Percentiles rank a stretch among this genome's conserved stretches.
Evolutionary conservation across 2,797 vertebrate species (phyloP).

Genomic region (Pelobates cultripes): DNA sequence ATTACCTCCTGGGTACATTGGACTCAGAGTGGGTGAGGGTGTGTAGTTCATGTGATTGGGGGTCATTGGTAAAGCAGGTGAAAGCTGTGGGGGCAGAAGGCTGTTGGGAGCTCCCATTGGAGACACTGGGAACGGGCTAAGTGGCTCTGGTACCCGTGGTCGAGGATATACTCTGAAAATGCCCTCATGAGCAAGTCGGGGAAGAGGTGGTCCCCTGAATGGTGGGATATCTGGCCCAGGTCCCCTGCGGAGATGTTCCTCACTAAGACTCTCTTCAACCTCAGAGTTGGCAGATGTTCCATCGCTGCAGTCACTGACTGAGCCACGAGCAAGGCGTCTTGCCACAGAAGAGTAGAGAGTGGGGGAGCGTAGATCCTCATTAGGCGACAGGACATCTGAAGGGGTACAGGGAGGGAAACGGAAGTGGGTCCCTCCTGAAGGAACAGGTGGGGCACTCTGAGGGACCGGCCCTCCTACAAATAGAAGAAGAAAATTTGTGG

Average conservation of each 20-base stretch:
- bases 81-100: slow-evolving; percentile 82
- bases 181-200: slow-evolving; percentile 77
- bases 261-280: slow-evolving; percentile 80
- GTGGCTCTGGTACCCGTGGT: slow-evolving; percentile 71
- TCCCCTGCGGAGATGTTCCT: slow-evolving; percentile 67
- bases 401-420: slow-evolving; percentile 87
- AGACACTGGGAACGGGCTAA: slow-evolving; percentile 89
- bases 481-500: neutral
- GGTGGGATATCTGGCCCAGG: slow-evolving; percentile 57
- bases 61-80: slow-evolving; percentile 87
- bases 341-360: slow-evolving; percentile 80
- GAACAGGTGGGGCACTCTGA: slow-evolving; percentile 89
- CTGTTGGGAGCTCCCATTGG: slow-evolving; percentile 80
- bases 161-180: slow-evolving; percentile 82
- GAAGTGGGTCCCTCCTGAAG: slow-evolving; percentile 82
- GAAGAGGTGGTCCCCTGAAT: slow-evolving; percentile 64
- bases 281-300: slow-evolving; percentile 87
- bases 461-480: slow-evolving; percentile 81
- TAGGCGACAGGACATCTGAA: slow-evolving; percentile 83
- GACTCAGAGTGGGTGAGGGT: slow-evolving; percentile 86
- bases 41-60: slow-evolving; percentile 88
- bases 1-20: slow-evolving; percentile 82
- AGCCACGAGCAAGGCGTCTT: slow-evolving; percentile 82
- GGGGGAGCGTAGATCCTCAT: slow-evolving; percentile 75
- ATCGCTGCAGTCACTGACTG: slow-evolving; percentile 90